Evolutionary conservation across 2,797 vertebrate species (phyloP).

Genomic region (Cirrhinus mrigala): DNA sequence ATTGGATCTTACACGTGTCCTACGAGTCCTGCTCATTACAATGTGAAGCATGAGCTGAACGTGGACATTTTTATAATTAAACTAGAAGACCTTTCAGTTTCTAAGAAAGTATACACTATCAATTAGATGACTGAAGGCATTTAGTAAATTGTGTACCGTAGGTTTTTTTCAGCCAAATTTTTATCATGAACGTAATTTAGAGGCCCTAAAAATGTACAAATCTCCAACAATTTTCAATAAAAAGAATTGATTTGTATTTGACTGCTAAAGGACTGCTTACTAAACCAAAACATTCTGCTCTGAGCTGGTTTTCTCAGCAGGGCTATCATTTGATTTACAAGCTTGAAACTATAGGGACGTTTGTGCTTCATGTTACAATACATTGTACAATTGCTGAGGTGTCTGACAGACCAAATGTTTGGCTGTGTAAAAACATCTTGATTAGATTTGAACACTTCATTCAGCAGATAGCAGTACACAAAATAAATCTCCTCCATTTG

Average conservation of each 20-base stretch:
- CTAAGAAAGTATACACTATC: neutral
- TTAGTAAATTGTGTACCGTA: neutral
- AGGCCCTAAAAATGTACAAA: neutral
- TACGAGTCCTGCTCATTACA: no score
- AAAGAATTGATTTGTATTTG: neutral
- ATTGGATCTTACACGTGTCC: no score
- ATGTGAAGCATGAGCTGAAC: neutral
- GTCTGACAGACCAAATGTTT: neutral
- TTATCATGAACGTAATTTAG: neutral
- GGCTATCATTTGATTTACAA: neutral
- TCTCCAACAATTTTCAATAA: no score
- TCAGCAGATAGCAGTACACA: slow-evolving; percentile 20
- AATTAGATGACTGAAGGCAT: neutral
- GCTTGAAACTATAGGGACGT: neutral
- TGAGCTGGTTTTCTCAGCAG: neutral
- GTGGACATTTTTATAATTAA: neutral
- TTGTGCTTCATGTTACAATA: neutral
- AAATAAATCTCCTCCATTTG: slow-evolving; percentile 18
- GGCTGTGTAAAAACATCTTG: neutral
- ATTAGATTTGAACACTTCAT: slow-evolving; percentile 11
- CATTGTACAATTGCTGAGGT: neutral
- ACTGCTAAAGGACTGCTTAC: neutral
- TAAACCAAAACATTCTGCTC: neutral
- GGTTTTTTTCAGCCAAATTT: neutral
- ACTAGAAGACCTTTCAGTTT: neutral